Percentiles rank a stretch among this genome's conserved stretches.
Evolutionary conservation across 2,888 invertebrate species (phyloP).

Genomic region (Patella pellucida): DNA sequence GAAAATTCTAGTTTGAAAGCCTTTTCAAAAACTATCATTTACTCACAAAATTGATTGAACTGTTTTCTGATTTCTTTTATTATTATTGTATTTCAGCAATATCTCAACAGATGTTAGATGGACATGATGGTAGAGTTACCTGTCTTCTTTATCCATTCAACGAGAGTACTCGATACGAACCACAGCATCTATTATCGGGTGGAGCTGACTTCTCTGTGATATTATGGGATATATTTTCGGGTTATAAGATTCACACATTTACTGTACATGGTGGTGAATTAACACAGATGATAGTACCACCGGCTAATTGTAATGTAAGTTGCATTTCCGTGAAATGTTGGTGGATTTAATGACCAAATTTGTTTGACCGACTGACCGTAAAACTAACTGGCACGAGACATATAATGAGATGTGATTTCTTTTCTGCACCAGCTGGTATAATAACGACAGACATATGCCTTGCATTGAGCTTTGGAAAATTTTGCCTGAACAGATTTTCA

Average conservation of each 20-base stretch:
- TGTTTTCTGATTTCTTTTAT: neutral
- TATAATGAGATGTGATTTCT: too few species aligned
- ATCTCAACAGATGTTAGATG: conserved; percentile 70
- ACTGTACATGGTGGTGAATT: conserved; percentile 99
- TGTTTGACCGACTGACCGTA: too few species aligned
- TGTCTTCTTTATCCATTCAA: conserved; percentile 95
- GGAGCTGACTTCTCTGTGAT: conserved; percentile 98
- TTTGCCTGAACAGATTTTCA: too few species aligned
- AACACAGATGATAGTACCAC: conserved; percentile 92
- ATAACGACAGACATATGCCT: too few species aligned
- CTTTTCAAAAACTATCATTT: too few species aligned
- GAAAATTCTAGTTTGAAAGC: too few species aligned
- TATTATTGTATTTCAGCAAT: conserved; percentile 43
- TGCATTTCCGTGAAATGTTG: neutral
- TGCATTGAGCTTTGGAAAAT: too few species aligned
- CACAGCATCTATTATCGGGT: conserved; percentile 83
- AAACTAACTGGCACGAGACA: too few species aligned
- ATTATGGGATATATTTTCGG: conserved; percentile 94
- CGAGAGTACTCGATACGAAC: conserved; percentile 78
- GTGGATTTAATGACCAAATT: neutral
- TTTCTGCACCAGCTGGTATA: too few species aligned
- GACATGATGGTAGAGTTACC: conserved; percentile 94
- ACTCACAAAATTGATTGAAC: too few species aligned
- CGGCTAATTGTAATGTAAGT: conserved; percentile 80
- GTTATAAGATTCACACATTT: conserved; percentile 90